Evolutionary conservation across 2,113 vertebrate species (phyloP).

Genomic region (Anthoscopus minutus): DNA sequence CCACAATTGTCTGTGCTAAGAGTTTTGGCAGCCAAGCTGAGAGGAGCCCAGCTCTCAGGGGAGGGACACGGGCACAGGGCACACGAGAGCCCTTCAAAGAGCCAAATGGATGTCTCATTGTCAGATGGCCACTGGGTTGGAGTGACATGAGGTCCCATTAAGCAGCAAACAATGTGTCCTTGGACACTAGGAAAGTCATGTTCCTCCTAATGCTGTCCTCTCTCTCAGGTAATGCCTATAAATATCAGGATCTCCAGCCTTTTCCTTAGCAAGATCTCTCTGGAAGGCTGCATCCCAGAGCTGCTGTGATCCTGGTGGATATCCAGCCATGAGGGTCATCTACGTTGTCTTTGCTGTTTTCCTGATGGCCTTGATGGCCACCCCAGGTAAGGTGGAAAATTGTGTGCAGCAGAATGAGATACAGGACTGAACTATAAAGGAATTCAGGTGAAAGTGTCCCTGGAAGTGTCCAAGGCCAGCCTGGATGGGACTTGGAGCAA

Average conservation of each 20-base stretch:
- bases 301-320: not conserved
- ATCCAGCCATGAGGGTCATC: conserved; percentile 43
- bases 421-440: not conserved
- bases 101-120: not conserved
- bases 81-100: not conserved
- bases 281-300: not conserved
- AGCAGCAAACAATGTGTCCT: conserved; percentile 18
- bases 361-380: conserved; percentile 27
- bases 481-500: rapidly evolving
- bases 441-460: not conserved
- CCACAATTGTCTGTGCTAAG: not conserved
- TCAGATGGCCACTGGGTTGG: conserved; percentile 44
- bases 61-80: not conserved
- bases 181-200: not conserved
- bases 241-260: conserved; percentile 9
- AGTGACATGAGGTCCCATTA: conserved; percentile 15
- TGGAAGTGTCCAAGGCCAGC: not conserved
- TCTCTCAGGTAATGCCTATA: conserved; percentile 17
- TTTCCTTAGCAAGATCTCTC: not conserved
- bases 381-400: conserved; percentile 36
- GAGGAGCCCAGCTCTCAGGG: not conserved
- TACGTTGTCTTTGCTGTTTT: conserved; percentile 48
- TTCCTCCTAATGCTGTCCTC: not conserved
- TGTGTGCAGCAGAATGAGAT: not conserved
- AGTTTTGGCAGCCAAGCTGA: not conserved